These are phyloP conservation scores for Panagrolaimus sp. DNA, from an alignment of 1,140 invertebrate species.

Conservation along the genomic window DNA sequence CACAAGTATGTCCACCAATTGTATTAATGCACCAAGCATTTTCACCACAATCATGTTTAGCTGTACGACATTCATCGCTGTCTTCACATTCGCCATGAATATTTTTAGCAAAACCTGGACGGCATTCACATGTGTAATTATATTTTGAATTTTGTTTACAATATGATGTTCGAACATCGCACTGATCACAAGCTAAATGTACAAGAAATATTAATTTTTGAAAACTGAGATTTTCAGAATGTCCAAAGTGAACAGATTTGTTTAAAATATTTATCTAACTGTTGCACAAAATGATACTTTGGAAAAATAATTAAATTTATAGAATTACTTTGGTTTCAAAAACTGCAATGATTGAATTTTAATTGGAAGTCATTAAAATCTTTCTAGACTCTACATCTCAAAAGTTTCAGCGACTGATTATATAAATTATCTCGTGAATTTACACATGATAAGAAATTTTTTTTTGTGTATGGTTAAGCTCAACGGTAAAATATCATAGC, in stretches of 20 bases:
- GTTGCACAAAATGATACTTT: too few species aligned
- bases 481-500: too few species aligned
- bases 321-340: too few species aligned
- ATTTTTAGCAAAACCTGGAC: conserved; percentile 42
- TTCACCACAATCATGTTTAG: conserved; percentile 32
- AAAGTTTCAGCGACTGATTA: too few species aligned
- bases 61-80: conserved; percentile 41
- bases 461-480: too few species aligned
- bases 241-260: background rate
- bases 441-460: too few species aligned
- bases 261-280: too few species aligned
- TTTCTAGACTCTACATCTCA: too few species aligned
- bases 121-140: conserved; percentile 48
- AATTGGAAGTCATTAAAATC: too few species aligned
- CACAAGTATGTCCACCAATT: conserved; percentile 75
- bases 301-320: too few species aligned
- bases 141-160: conserved; percentile 44
- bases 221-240: background rate
- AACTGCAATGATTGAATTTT: too few species aligned
- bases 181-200: conserved; percentile 39
- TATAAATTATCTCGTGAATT: too few species aligned
- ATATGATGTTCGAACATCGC: conserved; percentile 45
- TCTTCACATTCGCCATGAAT: conserved; percentile 38
- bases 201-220: background rate
- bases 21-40: conserved; percentile 76